These are phyloP conservation scores for Mastigias papua DNA, from an alignment of 30 jellyfish, hydroid and myxozoan genomes.

Conservation along the genomic window DNA sequence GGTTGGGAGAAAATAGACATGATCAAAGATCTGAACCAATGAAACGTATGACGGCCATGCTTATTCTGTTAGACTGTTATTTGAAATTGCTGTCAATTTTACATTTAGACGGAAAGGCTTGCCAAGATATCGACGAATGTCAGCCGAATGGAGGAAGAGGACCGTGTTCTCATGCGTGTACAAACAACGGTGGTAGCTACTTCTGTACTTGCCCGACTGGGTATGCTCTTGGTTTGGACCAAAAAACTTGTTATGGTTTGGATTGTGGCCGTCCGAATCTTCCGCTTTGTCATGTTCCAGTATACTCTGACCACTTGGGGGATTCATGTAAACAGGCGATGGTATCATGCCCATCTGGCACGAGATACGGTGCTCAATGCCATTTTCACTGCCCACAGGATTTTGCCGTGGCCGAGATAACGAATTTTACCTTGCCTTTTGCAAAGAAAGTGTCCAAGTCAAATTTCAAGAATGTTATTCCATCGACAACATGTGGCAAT, in stretches of 20 bases:
- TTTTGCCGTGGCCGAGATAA: constrained; percentile 56
- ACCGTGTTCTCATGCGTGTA: constrained; percentile 79
- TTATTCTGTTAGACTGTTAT: background rate
- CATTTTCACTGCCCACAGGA: constrained; percentile 63
- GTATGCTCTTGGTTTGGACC: constrained; percentile 24
- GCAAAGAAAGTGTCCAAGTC: constrained; percentile 10
- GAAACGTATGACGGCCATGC: background rate
- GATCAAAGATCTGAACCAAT: too few species aligned
- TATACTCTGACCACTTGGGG: constrained; percentile 55
- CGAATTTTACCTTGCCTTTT: constrained; percentile 30
- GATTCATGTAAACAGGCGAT: constrained; percentile 49
- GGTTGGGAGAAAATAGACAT: too few species aligned
- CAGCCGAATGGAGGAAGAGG: constrained; percentile 80
- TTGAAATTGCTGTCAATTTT: background rate
- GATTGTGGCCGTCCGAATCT: constrained; percentile 50
- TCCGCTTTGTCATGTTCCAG: constrained; percentile 57
- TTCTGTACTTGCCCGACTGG: constrained; percentile 68
- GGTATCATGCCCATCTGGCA: constrained; percentile 64
- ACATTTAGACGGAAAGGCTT: constrained; percentile 53
- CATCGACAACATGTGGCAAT: constrained; percentile 43
- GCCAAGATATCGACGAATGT: constrained; percentile 75
- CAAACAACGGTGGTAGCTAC: constrained; percentile 51
- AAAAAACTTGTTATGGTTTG: constrained; percentile 32
- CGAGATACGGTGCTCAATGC: constrained; percentile 54
- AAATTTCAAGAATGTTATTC: constrained; percentile 27